A percentile compares a stretch with the other conserved stretches of the same genome.
These are phyloP conservation scores for Bombus waltoni DNA, from an alignment of 1,140 invertebrate species.

Conservation along the genomic window DNA sequence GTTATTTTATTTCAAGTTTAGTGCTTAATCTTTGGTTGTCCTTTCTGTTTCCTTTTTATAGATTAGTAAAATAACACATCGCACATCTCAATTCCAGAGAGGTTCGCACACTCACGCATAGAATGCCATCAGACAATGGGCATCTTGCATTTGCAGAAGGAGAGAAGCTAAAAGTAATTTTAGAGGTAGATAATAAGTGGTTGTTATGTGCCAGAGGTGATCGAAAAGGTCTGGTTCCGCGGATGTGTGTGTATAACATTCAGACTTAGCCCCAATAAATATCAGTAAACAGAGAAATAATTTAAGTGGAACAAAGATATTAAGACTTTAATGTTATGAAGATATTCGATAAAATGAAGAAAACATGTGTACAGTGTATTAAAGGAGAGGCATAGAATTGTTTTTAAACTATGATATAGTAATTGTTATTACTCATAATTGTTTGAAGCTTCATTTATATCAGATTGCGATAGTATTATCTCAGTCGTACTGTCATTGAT, in stretches of 20 bases:
- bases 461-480: conserved; percentile 66
- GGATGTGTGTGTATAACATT: conserved; percentile 86
- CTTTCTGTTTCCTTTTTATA: conserved; percentile 59
- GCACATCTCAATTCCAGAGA: conserved; percentile 83
- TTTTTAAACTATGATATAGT: conserved; percentile 61
- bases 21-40: conserved; percentile 55
- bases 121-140: conserved; percentile 88
- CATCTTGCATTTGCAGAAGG: conserved; percentile 91
- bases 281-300: conserved; percentile 34
- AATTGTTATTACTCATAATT: conserved; percentile 52
- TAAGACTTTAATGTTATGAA: conserved; percentile 35
- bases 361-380: conserved; percentile 78
- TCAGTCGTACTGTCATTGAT: conserved; percentile 55
- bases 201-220: conserved; percentile 89
- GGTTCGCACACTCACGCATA: conserved; percentile 89
- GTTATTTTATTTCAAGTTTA: conserved; percentile 37
- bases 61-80: conserved; percentile 63
- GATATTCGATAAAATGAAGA: conserved; percentile 25
- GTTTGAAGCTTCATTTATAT: conserved; percentile 62
- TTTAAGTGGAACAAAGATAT: conserved; percentile 15
- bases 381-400: conserved; percentile 69
- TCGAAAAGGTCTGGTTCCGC: conserved; percentile 90
- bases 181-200: conserved; percentile 91
- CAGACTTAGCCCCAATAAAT: conserved; percentile 76
- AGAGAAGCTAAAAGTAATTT: conserved; percentile 87